A percentile compares a stretch with the other conserved stretches of the same genome.
These are phyloP conservation scores for Danaus plexippus DNA, from an alignment of 1,140 invertebrate genomes.

Conservation along the genomic window DNA sequence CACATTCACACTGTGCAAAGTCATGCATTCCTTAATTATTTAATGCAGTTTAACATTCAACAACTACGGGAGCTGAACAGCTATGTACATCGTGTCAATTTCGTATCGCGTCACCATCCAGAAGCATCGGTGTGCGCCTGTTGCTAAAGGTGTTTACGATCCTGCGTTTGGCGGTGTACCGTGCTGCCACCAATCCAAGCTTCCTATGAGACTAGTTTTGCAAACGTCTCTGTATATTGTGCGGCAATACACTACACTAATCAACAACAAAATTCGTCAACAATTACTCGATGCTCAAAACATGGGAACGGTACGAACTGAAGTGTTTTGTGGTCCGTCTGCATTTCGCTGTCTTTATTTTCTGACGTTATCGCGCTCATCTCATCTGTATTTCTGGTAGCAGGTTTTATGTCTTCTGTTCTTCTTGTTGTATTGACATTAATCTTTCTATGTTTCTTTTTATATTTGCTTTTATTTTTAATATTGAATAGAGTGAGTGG, in stretches of 20 bases:
- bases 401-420: slow-evolving; percentile 17
- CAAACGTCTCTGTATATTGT: slow-evolving; percentile 52
- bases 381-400: slow-evolving; percentile 25
- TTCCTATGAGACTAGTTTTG: slow-evolving; percentile 51
- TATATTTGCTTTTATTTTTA: slow-evolving; percentile 17
- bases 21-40: slow-evolving; percentile 53
- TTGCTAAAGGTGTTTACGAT: slow-evolving; percentile 57
- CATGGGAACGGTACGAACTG: slow-evolving; percentile 61
- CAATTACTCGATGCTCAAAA: slow-evolving; percentile 62
- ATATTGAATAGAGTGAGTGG: slow-evolving; percentile 14
- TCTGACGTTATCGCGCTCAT: slow-evolving; percentile 31
- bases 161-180: slow-evolving; percentile 39
- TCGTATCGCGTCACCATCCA: slow-evolving; percentile 44
- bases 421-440: slow-evolving; percentile 14
- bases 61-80: slow-evolving; percentile 51
- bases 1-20: slow-evolving; percentile 47
- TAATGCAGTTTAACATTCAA: slow-evolving; percentile 50
- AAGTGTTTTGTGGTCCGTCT: slow-evolving; percentile 29
- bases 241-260: slow-evolving; percentile 66
- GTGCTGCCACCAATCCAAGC: slow-evolving; percentile 58
- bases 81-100: slow-evolving; percentile 55
- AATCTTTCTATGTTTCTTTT: slow-evolving; percentile 20
- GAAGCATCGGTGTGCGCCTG: slow-evolving; percentile 61
- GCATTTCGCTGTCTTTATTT: slow-evolving; percentile 22
- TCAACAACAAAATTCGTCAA: slow-evolving; percentile 63